Percentiles rank a stretch among this genome's conserved stretches.
Evolutionary conservation across 2,888 invertebrate genomes (phyloP).

Genomic region (Thelaira solivaga): DNA sequence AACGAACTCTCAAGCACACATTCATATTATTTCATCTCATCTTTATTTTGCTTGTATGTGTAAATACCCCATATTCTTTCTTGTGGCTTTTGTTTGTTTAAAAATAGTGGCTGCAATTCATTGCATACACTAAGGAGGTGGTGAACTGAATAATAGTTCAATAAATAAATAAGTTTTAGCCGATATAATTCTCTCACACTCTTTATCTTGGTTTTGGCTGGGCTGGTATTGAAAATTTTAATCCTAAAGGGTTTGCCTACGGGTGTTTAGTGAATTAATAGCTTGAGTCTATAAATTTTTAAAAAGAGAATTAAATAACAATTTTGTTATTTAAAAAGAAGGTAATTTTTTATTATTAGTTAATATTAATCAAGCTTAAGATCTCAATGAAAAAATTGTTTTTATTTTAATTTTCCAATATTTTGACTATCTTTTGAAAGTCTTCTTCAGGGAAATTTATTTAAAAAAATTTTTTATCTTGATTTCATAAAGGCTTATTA

Average conservation of each 20-base stretch:
- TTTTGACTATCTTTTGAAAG: too few relatives aligned
- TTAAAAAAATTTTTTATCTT: too few relatives aligned
- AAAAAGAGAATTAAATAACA: too few relatives aligned
- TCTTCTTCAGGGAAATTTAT: too few relatives aligned
- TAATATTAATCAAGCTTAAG: too few relatives aligned
- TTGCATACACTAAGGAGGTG: slow-evolving; percentile 40
- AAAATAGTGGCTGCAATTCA: slow-evolving; percentile 50
- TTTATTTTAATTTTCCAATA: too few relatives aligned
- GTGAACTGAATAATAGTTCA: slow-evolving; percentile 36
- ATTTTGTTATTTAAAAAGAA: too few relatives aligned
- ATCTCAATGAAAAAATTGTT: too few relatives aligned
- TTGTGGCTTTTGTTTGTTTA: slow-evolving; percentile 20
- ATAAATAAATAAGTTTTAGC: slow-evolving; percentile 50
- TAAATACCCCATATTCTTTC: slow-evolving; percentile 5
- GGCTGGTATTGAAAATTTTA: slow-evolving; percentile 1
- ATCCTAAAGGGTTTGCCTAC: not conserved
- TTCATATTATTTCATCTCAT: slow-evolving; percentile 1
- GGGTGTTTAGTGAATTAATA: not conserved
- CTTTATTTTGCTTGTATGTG: not conserved
- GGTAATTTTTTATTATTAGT: too few relatives aligned
- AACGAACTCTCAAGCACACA: not conserved
- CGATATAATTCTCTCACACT: slow-evolving; percentile 25
- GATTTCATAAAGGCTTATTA: too few relatives aligned
- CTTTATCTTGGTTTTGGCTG: not conserved
- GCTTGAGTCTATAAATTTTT: too few relatives aligned